Conservation (phyloP, 2,797 vertebrate genomes). For the Loriculus beryllinus region DNA sequence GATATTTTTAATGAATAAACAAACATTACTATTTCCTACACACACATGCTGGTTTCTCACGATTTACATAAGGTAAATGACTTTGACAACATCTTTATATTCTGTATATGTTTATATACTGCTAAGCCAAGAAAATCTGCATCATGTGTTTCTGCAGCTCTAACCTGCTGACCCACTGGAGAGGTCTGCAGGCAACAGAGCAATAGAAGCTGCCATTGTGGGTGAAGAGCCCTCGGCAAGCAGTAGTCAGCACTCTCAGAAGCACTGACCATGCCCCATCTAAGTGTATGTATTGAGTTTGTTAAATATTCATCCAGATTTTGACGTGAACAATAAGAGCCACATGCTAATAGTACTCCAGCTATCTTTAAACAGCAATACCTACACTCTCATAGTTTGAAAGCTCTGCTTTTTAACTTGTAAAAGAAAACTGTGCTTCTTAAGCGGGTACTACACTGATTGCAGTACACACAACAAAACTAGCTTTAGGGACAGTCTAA, state of each 20-base stretch:
- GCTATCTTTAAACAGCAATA: background rate
- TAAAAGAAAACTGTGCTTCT: background rate
- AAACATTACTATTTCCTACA: conserved; percentile 12
- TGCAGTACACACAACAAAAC: background rate
- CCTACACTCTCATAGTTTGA: rapidly evolving
- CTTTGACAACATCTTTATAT: conserved; percentile 31
- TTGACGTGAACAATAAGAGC: background rate
- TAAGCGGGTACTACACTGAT: background rate
- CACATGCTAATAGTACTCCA: background rate
- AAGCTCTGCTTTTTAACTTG: background rate
- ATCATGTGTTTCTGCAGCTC: conserved; percentile 43
- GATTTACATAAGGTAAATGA: background rate
- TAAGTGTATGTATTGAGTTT: background rate
- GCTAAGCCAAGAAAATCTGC: conserved; percentile 47
- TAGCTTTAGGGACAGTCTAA: background rate
- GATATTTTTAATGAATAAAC: conserved; percentile 23
- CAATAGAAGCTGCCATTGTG: background rate
- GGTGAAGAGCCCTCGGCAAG: background rate
- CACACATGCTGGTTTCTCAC: conserved; percentile 18
- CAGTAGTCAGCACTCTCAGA: background rate
- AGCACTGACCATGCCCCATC: background rate
- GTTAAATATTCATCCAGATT: conserved; percentile 37
- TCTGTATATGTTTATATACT: conserved; percentile 52
- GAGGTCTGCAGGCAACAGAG: background rate
- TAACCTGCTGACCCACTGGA: conserved; percentile 32